These are phyloP conservation scores for Eucera pruinosa DNA, from an alignment of 2,888 invertebrate species.

Conservation along the genomic window DNA sequence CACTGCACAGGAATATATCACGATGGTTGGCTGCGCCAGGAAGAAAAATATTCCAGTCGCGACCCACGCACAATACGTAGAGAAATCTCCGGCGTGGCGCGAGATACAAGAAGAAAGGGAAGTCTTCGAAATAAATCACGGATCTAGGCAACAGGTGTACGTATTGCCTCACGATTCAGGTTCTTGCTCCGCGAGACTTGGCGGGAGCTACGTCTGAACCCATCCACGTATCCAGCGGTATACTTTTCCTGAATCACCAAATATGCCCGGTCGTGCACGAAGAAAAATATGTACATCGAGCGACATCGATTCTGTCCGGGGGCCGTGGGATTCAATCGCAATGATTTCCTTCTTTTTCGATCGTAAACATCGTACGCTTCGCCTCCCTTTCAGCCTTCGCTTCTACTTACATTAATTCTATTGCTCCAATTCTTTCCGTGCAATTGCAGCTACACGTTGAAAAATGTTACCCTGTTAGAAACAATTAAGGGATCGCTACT, in stretches of 20 bases:
- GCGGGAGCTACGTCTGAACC: slow-evolving; percentile 52
- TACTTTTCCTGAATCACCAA: slow-evolving; percentile 68
- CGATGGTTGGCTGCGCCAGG: slow-evolving; percentile 6
- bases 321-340: slow-evolving; percentile 19
- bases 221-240: slow-evolving; percentile 54
- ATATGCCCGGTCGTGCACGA: slow-evolving; percentile 36
- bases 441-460: no score
- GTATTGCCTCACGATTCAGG: slow-evolving; percentile 71
- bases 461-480: no score
- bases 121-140: slow-evolving; percentile 73
- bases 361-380: no score
- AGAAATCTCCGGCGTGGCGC: slow-evolving; percentile 54
- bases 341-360: slow-evolving; percentile 20
- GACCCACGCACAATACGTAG: slow-evolving; percentile 59
- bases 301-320: slow-evolving; percentile 33
- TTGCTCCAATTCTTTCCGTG: no score
- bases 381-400: no score
- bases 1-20: slow-evolving; percentile 24
- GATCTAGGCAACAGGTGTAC: slow-evolving; percentile 78
- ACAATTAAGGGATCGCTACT: no score
- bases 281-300: slow-evolving; percentile 48
- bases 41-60: slow-evolving; percentile 58
- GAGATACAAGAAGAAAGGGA: slow-evolving; percentile 64
- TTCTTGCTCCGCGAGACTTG: slow-evolving; percentile 63
- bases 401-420: no score